phyloP scores from a whole-genome alignment of 2,797 vertebrate genomes.

The Pampus argenteus region DNA sequence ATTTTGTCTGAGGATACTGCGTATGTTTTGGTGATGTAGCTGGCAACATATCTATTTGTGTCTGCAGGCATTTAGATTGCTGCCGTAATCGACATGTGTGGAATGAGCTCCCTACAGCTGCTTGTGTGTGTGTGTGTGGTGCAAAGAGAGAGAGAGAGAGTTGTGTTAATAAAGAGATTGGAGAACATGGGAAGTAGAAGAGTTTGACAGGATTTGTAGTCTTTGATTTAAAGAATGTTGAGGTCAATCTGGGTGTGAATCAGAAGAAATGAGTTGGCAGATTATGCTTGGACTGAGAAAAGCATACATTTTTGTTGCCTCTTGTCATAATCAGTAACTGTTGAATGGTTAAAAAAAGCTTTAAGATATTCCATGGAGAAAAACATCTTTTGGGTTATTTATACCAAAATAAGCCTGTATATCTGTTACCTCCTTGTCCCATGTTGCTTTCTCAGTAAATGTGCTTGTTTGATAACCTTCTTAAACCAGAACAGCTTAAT shows the following conservation, averaged over 20 bases:
- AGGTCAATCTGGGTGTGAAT: background rate
- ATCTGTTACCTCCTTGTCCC: background rate
- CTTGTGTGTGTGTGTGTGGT: slow-evolving; percentile 12
- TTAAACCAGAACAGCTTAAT: background rate
- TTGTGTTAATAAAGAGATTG: background rate
- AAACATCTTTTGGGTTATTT: background rate
- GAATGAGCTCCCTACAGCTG: slow-evolving; percentile 63
- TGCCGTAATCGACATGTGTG: slow-evolving; percentile 39
- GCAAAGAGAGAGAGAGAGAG: background rate
- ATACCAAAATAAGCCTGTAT: background rate
- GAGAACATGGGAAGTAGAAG: background rate
- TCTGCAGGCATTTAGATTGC: slow-evolving; percentile 45
- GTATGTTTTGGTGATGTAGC: slow-evolving; percentile 31
- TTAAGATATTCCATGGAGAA: background rate
- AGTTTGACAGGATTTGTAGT: background rate
- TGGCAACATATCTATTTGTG: slow-evolving; percentile 71
- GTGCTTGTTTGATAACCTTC: background rate
- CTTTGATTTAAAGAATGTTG: background rate
- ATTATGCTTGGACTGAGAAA: background rate
- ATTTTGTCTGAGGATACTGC: background rate
- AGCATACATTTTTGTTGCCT: background rate
- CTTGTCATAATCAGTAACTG: background rate
- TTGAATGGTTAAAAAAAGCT: background rate
- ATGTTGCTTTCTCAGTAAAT: background rate
- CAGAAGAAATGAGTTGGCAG: background rate